Conservation (phyloP, 1,140 invertebrate species). For the Trichonephila clavipes region DNA sequence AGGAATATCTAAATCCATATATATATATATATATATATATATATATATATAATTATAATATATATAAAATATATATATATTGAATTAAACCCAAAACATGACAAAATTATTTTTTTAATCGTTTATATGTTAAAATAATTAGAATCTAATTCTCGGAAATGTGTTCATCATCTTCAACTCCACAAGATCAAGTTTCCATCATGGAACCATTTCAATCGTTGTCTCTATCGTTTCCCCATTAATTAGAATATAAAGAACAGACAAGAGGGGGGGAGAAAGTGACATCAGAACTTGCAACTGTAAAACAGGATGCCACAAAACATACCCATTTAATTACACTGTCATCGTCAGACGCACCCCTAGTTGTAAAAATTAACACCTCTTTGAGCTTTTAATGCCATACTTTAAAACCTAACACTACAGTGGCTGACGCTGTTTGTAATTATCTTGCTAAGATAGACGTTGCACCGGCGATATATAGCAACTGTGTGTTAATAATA, state of each 20-base stretch:
- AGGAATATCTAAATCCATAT: too few species aligned
- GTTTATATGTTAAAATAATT: too few species aligned
- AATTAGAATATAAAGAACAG: not conserved
- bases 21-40: too few species aligned
- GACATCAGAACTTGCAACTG: conserved; percentile 6
- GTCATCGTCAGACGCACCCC: conserved; percentile 9
- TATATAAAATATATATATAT: too few species aligned
- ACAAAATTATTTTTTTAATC: too few species aligned
- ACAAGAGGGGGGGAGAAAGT: not conserved
- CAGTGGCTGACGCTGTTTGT: not conserved
- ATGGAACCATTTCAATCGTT: not conserved
- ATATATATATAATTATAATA: too few species aligned
- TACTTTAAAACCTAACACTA: not conserved
- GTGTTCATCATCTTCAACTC: too few species aligned
- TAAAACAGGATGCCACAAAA: not conserved
- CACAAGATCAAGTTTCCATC: too few species aligned
- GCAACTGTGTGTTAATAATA: conserved; percentile 44
- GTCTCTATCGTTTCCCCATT: not conserved
- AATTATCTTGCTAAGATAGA: conserved; percentile 14
- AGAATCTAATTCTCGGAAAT: too few species aligned
- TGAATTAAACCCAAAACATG: too few species aligned
- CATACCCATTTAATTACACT: conserved; percentile 36
- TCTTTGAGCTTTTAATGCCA: conserved; percentile 24
- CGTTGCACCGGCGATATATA: not conserved
- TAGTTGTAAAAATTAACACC: conserved; percentile 36